Evolutionary conservation across 2,888 invertebrate genomes (phyloP).

Genomic region (Xylota segnis): DNA sequence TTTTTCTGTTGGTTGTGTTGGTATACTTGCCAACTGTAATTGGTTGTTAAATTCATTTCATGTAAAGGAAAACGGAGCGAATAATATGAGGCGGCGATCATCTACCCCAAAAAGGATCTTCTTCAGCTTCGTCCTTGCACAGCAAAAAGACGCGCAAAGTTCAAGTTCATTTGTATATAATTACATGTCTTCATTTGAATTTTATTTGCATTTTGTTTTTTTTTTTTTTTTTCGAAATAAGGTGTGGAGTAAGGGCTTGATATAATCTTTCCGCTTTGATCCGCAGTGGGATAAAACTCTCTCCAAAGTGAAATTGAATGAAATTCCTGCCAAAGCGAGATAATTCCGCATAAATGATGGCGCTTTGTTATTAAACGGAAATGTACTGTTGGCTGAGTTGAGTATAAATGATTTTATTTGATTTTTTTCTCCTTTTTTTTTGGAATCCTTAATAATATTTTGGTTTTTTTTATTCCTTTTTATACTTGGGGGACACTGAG

Average conservation of each 20-base stretch:
- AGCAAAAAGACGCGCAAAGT: constrained; percentile 17
- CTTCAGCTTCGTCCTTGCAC: not conserved
- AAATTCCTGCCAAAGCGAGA: not conserved
- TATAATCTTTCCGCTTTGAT: constrained; percentile 41
- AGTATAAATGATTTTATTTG: constrained; percentile 18
- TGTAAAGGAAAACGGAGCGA: not conserved
- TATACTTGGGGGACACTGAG: not conserved
- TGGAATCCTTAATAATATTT: constrained; percentile 1
- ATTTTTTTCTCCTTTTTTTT: not conserved
- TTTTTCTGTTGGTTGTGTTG: not conserved
- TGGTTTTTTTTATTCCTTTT: constrained; percentile 4
- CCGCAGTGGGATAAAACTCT: constrained; percentile 29
- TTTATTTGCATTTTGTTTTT: constrained; percentile 42
- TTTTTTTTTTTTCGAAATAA: not conserved
- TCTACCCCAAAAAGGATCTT: not conserved
- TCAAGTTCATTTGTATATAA: constrained; percentile 67
- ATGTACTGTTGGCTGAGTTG: constrained; percentile 12
- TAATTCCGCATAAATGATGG: constrained; percentile 29
- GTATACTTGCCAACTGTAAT: constrained; percentile 38
- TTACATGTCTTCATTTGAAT: constrained; percentile 55
- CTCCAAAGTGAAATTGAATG: constrained; percentile 28
- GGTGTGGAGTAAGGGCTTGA: not conserved
- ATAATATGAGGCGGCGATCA: constrained; percentile 30
- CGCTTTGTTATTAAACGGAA: not conserved
- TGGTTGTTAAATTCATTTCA: constrained; percentile 52